phyloP scores from a whole-genome alignment of 2,797 vertebrate genomes.

The Notolabrus celidotus region DNA sequence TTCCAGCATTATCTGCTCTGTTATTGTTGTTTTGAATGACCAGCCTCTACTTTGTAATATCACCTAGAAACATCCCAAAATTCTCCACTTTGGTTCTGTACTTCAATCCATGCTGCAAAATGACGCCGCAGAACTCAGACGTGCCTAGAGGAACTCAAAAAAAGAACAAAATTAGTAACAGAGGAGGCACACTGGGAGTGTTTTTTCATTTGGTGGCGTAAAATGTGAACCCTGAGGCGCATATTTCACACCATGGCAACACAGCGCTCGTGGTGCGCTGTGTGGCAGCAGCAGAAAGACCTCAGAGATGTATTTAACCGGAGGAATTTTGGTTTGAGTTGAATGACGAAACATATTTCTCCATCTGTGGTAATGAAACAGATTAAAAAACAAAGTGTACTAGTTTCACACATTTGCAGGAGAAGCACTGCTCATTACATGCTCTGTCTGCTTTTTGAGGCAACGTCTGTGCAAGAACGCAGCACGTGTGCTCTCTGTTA shows the following conservation, averaged over 20 bases:
- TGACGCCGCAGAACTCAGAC: conserved; percentile 31
- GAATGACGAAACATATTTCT: conserved; percentile 37
- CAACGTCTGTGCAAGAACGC: conserved; percentile 2
- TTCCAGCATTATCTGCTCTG: neutral
- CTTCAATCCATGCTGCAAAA: neutral
- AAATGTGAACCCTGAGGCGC: conserved; percentile 35
- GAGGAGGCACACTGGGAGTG: conserved; percentile 8
- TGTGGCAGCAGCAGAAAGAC: conserved; percentile 10
- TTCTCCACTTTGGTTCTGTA: conserved; percentile 8
- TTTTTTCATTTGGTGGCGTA: conserved; percentile 34
- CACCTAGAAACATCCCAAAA: neutral
- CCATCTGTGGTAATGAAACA: conserved; percentile 37
- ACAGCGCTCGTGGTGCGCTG: neutral
- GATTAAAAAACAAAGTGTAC: conserved; percentile 15
- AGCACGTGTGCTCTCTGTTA: neutral
- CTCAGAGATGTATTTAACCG: neutral
- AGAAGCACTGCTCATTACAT: conserved; percentile 19
- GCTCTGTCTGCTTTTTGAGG: conserved; percentile 13
- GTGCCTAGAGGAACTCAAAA: conserved; percentile 28
- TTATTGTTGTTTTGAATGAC: conserved; percentile 7
- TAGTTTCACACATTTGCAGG: conserved; percentile 24
- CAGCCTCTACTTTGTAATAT: conserved; percentile 9
- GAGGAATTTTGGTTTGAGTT: conserved; percentile 16
- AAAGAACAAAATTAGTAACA: conserved; percentile 43
- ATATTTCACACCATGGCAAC: conserved; percentile 38